Conservation (phyloP, 2,797 vertebrate species). For the Cryptoblepharus egeriae region DNA sequence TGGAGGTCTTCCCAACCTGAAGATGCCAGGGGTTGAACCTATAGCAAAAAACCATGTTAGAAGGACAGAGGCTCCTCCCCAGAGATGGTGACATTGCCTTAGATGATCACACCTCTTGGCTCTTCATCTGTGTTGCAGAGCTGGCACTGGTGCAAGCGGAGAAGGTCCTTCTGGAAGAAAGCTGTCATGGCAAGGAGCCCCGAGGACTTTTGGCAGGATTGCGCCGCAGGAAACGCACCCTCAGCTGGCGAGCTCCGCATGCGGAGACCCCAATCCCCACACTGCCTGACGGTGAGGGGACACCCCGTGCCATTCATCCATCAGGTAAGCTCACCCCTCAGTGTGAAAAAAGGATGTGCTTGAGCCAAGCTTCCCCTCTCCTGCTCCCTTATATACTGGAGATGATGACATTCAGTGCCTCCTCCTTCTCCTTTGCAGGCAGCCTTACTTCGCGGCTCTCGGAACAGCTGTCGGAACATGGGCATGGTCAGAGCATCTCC, state of each 20-base stretch:
- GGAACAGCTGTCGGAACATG: slow-evolving; percentile 61
- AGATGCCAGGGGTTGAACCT: too few relatives aligned
- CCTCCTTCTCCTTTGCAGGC: slow-evolving; percentile 38
- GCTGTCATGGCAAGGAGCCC: slow-evolving; percentile 67
- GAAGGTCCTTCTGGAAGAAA: slow-evolving; percentile 85
- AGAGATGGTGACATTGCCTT: background rate
- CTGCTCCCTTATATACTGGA: too few relatives aligned
- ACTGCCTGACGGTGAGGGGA: slow-evolving; percentile 54
- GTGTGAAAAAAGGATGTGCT: slow-evolving; percentile 53
- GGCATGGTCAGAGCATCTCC: slow-evolving; percentile 78
- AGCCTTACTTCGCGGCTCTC: slow-evolving; percentile 74
- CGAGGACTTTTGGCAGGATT: slow-evolving; percentile 77
- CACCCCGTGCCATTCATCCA: slow-evolving; percentile 68
- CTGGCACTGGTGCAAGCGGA: slow-evolving; percentile 86
- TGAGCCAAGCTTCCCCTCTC: slow-evolving; percentile 44
- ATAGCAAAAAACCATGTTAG: too few relatives aligned
- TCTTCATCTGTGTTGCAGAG: slow-evolving; percentile 70
- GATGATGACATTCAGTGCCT: background rate
- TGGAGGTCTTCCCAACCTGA: too few relatives aligned
- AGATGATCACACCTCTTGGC: background rate
- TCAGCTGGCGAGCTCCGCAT: slow-evolving; percentile 82
- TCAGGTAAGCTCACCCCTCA: slow-evolving; percentile 46
- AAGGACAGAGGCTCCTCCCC: background rate
- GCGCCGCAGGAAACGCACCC: slow-evolving; percentile 86
- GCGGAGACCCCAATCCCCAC: slow-evolving; percentile 71